Percentiles rank a stretch among this genome's conserved stretches.
These are phyloP conservation scores for Bicyclus anynana DNA, from an alignment of 1,140 invertebrate genomes.

Conservation along the genomic window DNA sequence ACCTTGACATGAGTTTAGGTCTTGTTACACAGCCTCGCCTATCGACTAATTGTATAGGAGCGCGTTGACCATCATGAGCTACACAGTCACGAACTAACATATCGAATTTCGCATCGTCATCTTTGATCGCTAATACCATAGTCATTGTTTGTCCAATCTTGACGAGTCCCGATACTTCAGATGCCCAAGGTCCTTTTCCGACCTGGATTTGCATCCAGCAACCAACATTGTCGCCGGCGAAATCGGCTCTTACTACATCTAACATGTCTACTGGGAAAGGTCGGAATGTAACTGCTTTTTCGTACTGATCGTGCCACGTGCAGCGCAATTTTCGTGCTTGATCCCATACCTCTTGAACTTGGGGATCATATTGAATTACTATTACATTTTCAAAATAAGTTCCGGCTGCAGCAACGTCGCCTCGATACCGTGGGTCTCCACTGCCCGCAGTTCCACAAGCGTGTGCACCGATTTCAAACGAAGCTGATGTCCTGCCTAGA, in stretches of 20 bases:
- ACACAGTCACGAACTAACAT: constrained; percentile 97
- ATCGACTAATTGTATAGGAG: constrained; percentile 96
- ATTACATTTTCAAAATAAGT: constrained; percentile 97
- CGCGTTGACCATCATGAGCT: constrained; percentile 95
- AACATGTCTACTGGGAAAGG: constrained; percentile 97
- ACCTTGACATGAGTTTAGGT: constrained; percentile 94
- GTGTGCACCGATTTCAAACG: constrained; percentile 94
- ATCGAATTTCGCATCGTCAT: constrained; percentile 97
- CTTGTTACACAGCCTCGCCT: constrained; percentile 94
- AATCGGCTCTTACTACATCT: constrained; percentile 94
- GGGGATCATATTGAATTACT: constrained; percentile 95
- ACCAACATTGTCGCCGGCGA: constrained; percentile 96
- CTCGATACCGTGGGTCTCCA: constrained; percentile 91
- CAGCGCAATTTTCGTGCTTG: constrained; percentile 94
- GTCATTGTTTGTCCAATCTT: constrained; percentile 98
- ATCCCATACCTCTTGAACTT: constrained; percentile 98
- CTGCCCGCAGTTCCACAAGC: constrained; percentile 94
- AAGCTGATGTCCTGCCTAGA: constrained; percentile 88
- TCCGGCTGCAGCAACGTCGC: constrained; percentile 90
- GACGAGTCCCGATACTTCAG: constrained; percentile 94
- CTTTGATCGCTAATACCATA: constrained; percentile 97
- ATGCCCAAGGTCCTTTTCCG: constrained; percentile 96
- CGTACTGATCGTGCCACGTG: constrained; percentile 97
- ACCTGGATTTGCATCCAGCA: constrained; percentile 98
- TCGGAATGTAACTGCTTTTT: constrained; percentile 95